These are phyloP conservation scores for Nettapus auritus DNA, from an alignment of 2,113 vertebrate species.

Conservation along the genomic window DNA sequence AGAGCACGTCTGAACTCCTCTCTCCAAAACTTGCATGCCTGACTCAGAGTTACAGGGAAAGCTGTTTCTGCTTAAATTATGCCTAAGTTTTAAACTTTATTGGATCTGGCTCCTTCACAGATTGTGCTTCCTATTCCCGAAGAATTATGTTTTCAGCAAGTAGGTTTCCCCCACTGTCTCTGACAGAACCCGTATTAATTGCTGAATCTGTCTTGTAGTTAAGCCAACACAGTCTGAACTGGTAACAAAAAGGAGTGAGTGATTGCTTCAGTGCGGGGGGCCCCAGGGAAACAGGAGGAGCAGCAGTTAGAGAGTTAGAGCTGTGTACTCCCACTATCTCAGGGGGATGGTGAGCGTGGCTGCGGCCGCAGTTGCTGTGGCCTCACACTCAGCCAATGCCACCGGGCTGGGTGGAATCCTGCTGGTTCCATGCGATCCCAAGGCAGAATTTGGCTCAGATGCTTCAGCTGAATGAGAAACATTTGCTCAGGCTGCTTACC, in stretches of 20 bases:
- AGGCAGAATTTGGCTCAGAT: neutral
- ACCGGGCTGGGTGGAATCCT: neutral
- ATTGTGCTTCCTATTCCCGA: neutral
- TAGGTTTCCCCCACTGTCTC: neutral
- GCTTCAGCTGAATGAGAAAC: neutral
- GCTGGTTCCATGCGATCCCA: neutral
- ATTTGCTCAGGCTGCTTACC: neutral
- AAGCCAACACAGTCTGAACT: neutral
- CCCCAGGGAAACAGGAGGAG: neutral
- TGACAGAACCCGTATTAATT: neutral
- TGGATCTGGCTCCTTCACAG: neutral
- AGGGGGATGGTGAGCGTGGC: fast-evolving
- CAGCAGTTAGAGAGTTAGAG: neutral
- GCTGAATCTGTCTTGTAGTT: neutral
- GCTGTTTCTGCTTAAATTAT: neutral
- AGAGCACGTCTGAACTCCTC: neutral
- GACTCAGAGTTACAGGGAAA: neutral
- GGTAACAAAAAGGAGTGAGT: neutral
- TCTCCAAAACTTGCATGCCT: neutral
- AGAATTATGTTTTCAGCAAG: conserved; percentile 28
- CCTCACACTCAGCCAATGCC: neutral
- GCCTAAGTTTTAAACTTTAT: neutral
- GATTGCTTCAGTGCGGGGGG: neutral
- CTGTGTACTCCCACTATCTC: neutral
- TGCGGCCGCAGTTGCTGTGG: neutral